Evolutionary conservation across 1,140 invertebrate genomes (phyloP).

Genomic region (Meloidogyne hapla): DNA sequence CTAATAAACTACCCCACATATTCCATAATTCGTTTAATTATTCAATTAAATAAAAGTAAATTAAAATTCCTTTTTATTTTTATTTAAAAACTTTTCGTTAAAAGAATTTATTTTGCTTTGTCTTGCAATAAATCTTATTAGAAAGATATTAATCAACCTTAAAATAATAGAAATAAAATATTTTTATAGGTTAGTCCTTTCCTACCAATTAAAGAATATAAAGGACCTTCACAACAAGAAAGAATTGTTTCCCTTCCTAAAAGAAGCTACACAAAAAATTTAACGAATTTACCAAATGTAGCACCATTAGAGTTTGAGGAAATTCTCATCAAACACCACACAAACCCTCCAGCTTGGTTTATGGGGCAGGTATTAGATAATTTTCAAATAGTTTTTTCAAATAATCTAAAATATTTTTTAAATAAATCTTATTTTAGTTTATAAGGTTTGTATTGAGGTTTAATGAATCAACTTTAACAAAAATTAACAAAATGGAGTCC

Average conservation of each 20-base stretch:
- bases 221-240: neutral
- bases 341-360: neutral
- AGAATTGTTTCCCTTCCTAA: neutral
- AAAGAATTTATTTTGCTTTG: too few species aligned
- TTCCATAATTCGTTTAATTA: too few species aligned
- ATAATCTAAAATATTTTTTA: too few species aligned
- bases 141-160: too few species aligned
- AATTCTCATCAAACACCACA: neutral
- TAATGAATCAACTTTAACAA: neutral
- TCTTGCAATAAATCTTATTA: too few species aligned
- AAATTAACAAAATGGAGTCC: neutral
- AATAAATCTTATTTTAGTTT: neutral
- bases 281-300: neutral
- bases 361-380: neutral
- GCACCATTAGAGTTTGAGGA: neutral
- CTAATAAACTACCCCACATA: too few species aligned
- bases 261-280: neutral
- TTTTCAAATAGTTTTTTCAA: too few species aligned
- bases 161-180: too few species aligned
- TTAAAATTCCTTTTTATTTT: neutral
- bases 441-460: neutral
- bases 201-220: too few species aligned
- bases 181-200: too few species aligned
- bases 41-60: too few species aligned
- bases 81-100: too few species aligned